Conservation (phyloP, 1,140 invertebrate species). For the Drosophila rufa region DNA sequence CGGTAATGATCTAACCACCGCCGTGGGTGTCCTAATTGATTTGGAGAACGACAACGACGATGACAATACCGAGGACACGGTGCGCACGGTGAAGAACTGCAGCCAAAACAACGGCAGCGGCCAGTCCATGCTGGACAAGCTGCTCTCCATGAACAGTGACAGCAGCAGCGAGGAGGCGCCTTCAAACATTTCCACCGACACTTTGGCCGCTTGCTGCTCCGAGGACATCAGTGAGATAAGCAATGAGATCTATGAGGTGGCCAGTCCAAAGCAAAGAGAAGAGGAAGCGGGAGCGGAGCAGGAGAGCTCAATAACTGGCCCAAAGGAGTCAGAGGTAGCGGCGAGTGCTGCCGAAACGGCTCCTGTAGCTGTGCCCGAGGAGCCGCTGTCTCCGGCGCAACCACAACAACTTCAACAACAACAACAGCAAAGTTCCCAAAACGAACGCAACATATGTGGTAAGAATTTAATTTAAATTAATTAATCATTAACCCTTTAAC, state of each 20-base stretch:
- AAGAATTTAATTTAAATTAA: constrained; percentile 2
- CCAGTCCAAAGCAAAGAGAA: constrained; percentile 9
- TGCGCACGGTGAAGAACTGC: constrained; percentile 63
- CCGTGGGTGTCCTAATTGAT: constrained; percentile 55
- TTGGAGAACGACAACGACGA: constrained; percentile 74
- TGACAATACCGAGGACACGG: constrained; percentile 81
- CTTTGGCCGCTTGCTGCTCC: constrained; percentile 74
- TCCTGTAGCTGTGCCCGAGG: constrained; percentile 7
- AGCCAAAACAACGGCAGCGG: constrained; percentile 55
- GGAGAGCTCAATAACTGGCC: constrained; percentile 9
- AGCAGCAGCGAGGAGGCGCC: constrained; percentile 79
- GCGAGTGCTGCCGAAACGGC: constrained; percentile 5
- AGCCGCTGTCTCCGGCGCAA: constrained; percentile 45
- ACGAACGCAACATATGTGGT: constrained; percentile 80
- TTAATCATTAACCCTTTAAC: neutral
- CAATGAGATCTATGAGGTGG: constrained; percentile 66
- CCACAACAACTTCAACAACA: constrained; percentile 11
- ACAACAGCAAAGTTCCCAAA: constrained; percentile 75
- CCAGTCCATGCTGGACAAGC: constrained; percentile 81
- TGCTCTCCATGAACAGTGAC: constrained; percentile 82
- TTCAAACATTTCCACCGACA: constrained; percentile 80
- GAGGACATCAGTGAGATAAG: constrained; percentile 80
- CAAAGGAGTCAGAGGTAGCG: constrained; percentile 3
- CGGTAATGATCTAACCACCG: constrained; percentile 24
- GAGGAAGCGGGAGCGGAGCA: constrained; percentile 12